Conservation (phyloP, 1,140 invertebrate species). For the Bicyclus anynana region DNA sequence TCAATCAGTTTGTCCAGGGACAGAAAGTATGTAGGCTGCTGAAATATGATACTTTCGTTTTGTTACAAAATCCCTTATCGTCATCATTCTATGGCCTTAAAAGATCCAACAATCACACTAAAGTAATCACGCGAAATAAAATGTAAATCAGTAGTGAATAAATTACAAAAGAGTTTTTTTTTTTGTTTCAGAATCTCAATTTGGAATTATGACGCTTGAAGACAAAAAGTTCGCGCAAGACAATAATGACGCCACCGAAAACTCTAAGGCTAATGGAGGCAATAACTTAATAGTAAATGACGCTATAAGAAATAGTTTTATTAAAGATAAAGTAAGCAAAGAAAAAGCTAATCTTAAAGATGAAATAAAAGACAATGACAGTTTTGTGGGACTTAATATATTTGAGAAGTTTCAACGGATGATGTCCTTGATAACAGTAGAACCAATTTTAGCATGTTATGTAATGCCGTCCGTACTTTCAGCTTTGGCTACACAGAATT, state of each 20-base stretch:
- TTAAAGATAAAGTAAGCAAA: constrained; percentile 45
- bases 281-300: constrained; percentile 54
- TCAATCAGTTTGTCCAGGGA: constrained; percentile 35
- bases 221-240: constrained; percentile 44
- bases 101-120: no score
- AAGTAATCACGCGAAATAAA: no score
- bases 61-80: no score
- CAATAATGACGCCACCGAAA: constrained; percentile 24
- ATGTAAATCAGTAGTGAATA: no score
- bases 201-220: constrained; percentile 46
- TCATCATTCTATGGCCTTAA: no score
- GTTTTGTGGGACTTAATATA: constrained; percentile 70
- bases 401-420: constrained; percentile 77
- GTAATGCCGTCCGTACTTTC: constrained; percentile 88
- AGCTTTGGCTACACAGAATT: constrained; percentile 87
- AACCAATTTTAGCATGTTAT: constrained; percentile 87
- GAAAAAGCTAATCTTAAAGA: constrained; percentile 29
- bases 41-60: neutral
- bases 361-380: constrained; percentile 35
- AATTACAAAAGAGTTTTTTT: neutral
- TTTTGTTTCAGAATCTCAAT: constrained; percentile 46
- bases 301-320: constrained; percentile 48
- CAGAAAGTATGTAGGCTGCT: constrained; percentile 1
- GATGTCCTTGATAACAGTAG: constrained; percentile 85
- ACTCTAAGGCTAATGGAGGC: constrained; percentile 37